Conservation (phyloP, 2,888 invertebrate genomes). For the Rhogogaster chlorosoma region DNA sequence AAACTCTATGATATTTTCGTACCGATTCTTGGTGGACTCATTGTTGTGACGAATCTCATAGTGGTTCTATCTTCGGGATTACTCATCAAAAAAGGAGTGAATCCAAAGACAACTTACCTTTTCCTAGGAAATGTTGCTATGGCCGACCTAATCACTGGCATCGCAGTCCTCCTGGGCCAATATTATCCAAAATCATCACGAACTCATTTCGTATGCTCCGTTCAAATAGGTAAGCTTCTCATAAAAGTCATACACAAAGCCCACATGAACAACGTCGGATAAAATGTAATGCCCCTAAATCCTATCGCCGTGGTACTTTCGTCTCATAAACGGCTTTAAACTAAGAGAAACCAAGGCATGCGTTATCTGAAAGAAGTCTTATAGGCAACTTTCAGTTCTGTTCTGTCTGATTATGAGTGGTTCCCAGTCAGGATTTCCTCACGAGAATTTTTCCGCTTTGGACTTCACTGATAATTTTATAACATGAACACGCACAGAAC, state of each 20-base stretch:
- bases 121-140: slow-evolving; percentile 84
- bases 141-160: slow-evolving; percentile 83
- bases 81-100: slow-evolving; percentile 82
- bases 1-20: slow-evolving; percentile 80
- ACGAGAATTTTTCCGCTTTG: no score
- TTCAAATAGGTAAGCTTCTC: slow-evolving; percentile 75
- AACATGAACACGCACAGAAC: no score
- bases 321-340: no score
- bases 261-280: background rate
- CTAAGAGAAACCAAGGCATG: no score
- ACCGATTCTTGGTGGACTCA: slow-evolving; percentile 80
- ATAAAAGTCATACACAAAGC: background rate
- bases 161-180: slow-evolving; percentile 81
- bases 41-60: slow-evolving; percentile 81
- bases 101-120: slow-evolving; percentile 83
- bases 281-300: background rate
- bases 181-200: slow-evolving; percentile 74
- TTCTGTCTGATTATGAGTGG: no score
- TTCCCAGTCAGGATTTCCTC: no score
- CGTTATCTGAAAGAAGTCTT: no score
- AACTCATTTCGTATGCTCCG: slow-evolving; percentile 75
- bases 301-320: no score
- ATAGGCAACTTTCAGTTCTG: no score
- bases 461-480: no score
- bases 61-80: slow-evolving; percentile 85